A percentile compares a stretch with the other conserved stretches of the same genome.
Evolutionary conservation across 2,797 vertebrate genomes (phyloP).

Genomic region (Gymnodraco acuticeps): DNA sequence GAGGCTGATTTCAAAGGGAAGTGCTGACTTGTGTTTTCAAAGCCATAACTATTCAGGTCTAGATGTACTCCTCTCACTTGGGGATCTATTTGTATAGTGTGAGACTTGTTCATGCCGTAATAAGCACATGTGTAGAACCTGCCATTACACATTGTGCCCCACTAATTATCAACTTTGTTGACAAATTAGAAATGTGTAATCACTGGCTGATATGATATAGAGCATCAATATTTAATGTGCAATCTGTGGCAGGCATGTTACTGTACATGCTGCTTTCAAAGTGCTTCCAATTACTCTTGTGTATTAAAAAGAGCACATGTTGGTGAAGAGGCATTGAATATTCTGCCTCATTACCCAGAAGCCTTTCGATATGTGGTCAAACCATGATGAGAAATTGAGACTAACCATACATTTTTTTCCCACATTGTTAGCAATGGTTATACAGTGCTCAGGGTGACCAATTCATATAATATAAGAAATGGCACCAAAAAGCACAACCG

Average conservation of each 20-base stretch:
- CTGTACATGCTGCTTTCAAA: conserved; percentile 33
- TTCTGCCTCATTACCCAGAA: conserved; percentile 24
- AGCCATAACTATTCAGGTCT: conserved; percentile 39
- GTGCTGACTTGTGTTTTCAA: conserved; percentile 56
- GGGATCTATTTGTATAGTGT: conserved; percentile 37
- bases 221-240: conserved; percentile 51
- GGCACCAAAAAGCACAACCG: background rate
- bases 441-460: background rate
- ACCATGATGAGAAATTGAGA: conserved; percentile 7
- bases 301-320: conserved; percentile 32
- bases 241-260: conserved; percentile 46
- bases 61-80: conserved; percentile 32
- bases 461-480: conserved; percentile 22
- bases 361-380: conserved; percentile 5
- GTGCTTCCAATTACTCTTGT: conserved; percentile 37
- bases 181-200: conserved; percentile 51
- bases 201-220: conserved; percentile 14
- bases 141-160: background rate
- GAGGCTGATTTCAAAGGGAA: conserved; percentile 61
- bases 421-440: conserved; percentile 1
- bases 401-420: conserved; percentile 14
- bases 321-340: conserved; percentile 18
- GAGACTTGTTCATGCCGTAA: conserved; percentile 32
- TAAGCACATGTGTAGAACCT: conserved; percentile 14
- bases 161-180: conserved; percentile 37